Conservation (phyloP, 2,888 invertebrate genomes). For the Cosmorhoe ocellata region DNA sequence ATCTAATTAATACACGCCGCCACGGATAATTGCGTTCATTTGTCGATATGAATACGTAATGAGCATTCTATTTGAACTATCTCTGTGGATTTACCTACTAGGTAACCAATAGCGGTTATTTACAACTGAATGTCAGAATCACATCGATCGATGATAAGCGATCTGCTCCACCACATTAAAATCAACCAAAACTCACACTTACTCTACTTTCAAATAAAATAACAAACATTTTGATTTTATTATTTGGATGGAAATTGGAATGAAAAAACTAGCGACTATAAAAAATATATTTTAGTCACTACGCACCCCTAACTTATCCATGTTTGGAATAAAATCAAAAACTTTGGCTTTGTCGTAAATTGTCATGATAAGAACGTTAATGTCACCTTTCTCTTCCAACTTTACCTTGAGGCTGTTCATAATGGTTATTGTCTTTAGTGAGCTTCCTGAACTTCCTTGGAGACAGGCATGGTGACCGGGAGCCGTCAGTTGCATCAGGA, state of each 20-base stretch:
- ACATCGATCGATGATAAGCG: background rate
- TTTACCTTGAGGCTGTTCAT: conserved; percentile 74
- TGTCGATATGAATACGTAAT: conserved; percentile 37
- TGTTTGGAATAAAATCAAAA: no score
- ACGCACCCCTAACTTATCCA: no score
- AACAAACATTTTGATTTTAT: no score
- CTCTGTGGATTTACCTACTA: conserved; percentile 18
- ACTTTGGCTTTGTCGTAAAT: background rate
- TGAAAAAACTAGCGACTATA: no score
- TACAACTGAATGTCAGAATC: background rate
- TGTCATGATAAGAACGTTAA: background rate
- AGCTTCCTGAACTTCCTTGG: conserved; percentile 83
- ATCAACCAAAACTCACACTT: no score
- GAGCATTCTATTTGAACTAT: conserved; percentile 15
- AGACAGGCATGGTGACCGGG: conserved; percentile 84
- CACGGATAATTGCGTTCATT: conserved; percentile 37
- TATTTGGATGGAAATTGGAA: no score
- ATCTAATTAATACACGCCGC: conserved; percentile 38
- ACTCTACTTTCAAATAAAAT: no score
- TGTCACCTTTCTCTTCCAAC: background rate
- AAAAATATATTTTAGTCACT: no score
- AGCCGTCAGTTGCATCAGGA: conserved; percentile 79
- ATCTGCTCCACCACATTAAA: no score
- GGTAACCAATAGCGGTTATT: background rate
- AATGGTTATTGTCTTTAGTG: conserved; percentile 80